These are phyloP conservation scores for Cryptocephalus moraei DNA, from an alignment of 2,888 invertebrate genomes.

Conservation along the genomic window DNA sequence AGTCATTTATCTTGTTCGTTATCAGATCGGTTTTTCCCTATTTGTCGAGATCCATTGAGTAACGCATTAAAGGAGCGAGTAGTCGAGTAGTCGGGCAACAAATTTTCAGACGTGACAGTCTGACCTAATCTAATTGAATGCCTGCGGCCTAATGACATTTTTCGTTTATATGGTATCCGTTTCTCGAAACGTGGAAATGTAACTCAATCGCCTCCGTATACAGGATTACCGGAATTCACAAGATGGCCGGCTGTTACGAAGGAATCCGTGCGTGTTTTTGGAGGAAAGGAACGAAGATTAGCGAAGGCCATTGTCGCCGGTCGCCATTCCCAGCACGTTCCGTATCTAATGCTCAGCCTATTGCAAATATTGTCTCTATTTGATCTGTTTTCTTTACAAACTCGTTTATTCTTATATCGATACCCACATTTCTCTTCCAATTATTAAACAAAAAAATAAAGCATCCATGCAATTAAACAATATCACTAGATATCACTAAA, in stretches of 20 bases:
- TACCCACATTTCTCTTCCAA: no score
- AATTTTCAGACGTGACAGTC: conserved; percentile 28
- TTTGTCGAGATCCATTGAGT: conserved; percentile 11
- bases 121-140: conserved; percentile 35
- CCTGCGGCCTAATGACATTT: conserved; percentile 34
- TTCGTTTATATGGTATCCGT: conserved; percentile 34
- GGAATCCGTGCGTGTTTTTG: conserved; percentile 32
- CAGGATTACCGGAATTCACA: conserved; percentile 37
- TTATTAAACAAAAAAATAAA: no score
- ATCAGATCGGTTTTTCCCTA: conserved; percentile 20
- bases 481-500: no score
- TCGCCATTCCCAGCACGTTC: conserved; percentile 28
- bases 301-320: conserved; percentile 12
- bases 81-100: conserved; percentile 20
- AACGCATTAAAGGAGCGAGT: conserved; percentile 7
- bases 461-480: no score
- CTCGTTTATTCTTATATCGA: neutral
- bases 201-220: conserved; percentile 32
- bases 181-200: conserved; percentile 26
- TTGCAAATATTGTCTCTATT: conserved; percentile 32
- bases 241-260: conserved; percentile 31
- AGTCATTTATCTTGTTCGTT: conserved; percentile 23
- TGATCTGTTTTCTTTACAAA: conserved; percentile 15
- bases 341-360: conserved; percentile 28
- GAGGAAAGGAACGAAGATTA: conserved; percentile 18